Percentiles rank a stretch among this genome's conserved stretches.
phyloP scores from a whole-genome alignment of 1,140 invertebrate species.

The Chrysoperla carnea region DNA sequence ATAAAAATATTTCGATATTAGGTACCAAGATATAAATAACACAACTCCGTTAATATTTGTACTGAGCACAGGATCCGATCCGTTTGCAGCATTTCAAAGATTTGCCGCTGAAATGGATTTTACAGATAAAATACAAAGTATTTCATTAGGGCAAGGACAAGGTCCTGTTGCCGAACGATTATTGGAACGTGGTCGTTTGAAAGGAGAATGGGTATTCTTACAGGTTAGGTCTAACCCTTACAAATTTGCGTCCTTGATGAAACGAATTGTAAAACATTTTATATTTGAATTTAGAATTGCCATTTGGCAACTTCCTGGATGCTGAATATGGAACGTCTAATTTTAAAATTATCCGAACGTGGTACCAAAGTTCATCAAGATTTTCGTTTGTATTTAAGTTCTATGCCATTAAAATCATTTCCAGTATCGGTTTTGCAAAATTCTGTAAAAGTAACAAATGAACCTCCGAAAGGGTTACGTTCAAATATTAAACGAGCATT shows the following conservation, averaged over 20 bases:
- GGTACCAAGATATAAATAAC: slow-evolving; percentile 52
- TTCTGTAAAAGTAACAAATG: slow-evolving; percentile 84
- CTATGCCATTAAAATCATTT: slow-evolving; percentile 70
- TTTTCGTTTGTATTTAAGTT: slow-evolving; percentile 75
- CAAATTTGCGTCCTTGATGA: background rate
- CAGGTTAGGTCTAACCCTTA: too few relatives aligned
- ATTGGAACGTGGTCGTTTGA: slow-evolving; percentile 47
- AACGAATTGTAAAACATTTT: too few relatives aligned
- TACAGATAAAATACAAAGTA: slow-evolving; percentile 55
- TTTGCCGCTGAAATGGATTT: slow-evolving; percentile 68
- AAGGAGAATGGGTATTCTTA: slow-evolving; percentile 71
- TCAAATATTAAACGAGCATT: slow-evolving; percentile 67
- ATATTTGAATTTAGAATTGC: slow-evolving; percentile 50
- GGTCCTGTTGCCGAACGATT: slow-evolving; percentile 66
- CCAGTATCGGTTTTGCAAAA: slow-evolving; percentile 82
- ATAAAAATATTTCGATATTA: slow-evolving; percentile 17
- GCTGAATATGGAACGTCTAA: slow-evolving; percentile 49
- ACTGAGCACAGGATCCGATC: slow-evolving; percentile 81
- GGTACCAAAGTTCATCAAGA: slow-evolving; percentile 38
- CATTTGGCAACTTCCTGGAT: slow-evolving; percentile 87
- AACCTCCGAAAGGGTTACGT: slow-evolving; percentile 74
- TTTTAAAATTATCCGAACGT: slow-evolving; percentile 47
- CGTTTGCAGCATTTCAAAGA: slow-evolving; percentile 59
- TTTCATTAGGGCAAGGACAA: slow-evolving; percentile 83
- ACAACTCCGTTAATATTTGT: slow-evolving; percentile 72